Base-by-base conservation (phyloP, 1,140 invertebrate species). In the Episyrphus balteatus region DNA sequence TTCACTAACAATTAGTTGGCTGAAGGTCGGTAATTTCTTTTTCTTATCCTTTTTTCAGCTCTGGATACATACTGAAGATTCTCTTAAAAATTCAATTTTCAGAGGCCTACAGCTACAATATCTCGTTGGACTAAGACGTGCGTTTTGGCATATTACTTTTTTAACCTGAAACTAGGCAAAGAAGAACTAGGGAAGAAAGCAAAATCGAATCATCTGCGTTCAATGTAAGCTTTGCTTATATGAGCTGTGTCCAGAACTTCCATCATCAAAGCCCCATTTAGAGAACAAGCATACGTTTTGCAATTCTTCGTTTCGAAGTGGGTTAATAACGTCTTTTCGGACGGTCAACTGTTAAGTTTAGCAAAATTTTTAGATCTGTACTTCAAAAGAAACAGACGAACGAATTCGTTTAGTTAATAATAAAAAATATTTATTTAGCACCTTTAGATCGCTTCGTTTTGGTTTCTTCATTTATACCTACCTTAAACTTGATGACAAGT, bases 181-280 rank as follows among this genome's bases (percentile, higher is more conserved):
- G 39, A 10, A 14, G 39, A 8, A 40, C 12, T n/a, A 40, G 14
- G 17, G 8, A n/a, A 8, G 17, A 9, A 9, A 40, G 9, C 9
- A 43, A 10, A 43, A 43, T 17, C 13, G 42, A 8, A 30, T 13
- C 12, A 12, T 10, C 9, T 10, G 21, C 13, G 18, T 18, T 15
- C 12, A 19, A 40, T 17, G 14, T 8, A 40, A 40, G 9, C 8
- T 14, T 40, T 40, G 39, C 17, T 40, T 40, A 14, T 43, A 31
- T 9, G 26, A 43, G 21, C 42, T 43, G 42, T 43, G 17, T 8
- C 26, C 17, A 31, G 18, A 21, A 18, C 42, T 43, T 19, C 42
- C n/a, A n/a, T n/a, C 42, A 31, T 43, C 42, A 31, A 43, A 43
- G 10, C 26, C 42, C 26, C 42, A 43, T 18, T 43, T 43, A 13